Evolutionary conservation across 1,140 invertebrate species (phyloP).

Genomic region (Calosoma granatense): DNA sequence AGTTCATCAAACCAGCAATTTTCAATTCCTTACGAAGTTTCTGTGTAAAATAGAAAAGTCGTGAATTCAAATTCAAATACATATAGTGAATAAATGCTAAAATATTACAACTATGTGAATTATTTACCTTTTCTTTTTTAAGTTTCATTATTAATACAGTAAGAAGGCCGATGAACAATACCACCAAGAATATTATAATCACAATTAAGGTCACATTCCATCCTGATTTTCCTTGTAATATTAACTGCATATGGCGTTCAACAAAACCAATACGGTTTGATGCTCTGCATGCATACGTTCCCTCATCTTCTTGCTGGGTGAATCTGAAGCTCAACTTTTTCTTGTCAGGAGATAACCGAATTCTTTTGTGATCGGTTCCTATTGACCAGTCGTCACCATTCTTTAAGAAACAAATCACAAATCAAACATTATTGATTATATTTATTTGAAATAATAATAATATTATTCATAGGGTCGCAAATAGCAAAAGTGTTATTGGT

Average conservation of each 20-base stretch:
- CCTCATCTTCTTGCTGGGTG: constrained; percentile 32
- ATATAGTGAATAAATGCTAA: neutral
- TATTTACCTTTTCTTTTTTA: constrained; percentile 44
- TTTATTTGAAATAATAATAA: too few species aligned
- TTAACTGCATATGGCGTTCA: constrained; percentile 25
- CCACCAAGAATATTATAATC: constrained; percentile 35
- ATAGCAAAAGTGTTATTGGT: too few species aligned
- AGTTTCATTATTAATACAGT: constrained; percentile 42
- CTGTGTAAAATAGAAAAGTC: constrained; percentile 22
- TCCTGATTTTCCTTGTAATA: constrained; percentile 29
- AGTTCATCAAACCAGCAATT: constrained; percentile 57
- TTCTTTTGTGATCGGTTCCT: neutral
- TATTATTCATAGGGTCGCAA: too few species aligned
- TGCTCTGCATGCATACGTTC: constrained; percentile 33
- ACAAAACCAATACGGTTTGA: constrained; percentile 31
- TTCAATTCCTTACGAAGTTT: constrained; percentile 49
- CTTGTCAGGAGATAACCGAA: constrained; percentile 24
- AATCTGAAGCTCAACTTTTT: constrained; percentile 26
- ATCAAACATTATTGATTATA: too few species aligned
- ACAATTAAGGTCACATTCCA: constrained; percentile 30
- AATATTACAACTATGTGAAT: neutral
- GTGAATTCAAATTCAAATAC: constrained; percentile 14
- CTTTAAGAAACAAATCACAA: neutral
- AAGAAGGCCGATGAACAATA: constrained; percentile 36
- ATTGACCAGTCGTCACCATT: neutral